Conservation (phyloP, 2,113 vertebrate genomes). For the Syngnathus scovelli region DNA sequence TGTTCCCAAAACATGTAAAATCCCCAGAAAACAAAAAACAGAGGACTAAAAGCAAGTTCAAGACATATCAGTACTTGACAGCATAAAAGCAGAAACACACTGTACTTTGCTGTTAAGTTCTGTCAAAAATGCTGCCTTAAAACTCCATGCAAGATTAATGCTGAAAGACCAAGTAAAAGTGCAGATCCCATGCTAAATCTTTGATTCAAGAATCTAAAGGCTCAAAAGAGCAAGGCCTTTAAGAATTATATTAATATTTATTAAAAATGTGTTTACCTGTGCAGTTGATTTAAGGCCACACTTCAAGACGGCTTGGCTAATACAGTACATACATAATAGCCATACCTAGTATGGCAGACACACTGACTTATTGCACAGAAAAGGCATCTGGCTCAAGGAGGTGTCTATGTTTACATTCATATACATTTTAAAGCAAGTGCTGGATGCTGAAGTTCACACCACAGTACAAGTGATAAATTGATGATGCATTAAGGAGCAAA, state of each 20-base stretch:
- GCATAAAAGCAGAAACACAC: slow-evolving; percentile 2
- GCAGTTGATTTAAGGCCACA: too few species aligned
- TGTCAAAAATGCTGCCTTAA: slow-evolving; percentile 8
- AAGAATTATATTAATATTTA: background rate
- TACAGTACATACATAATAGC: too few species aligned
- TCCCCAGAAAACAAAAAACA: background rate
- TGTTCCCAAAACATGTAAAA: background rate
- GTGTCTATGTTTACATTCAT: too few species aligned
- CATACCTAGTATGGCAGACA: too few species aligned
- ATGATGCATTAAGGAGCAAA: too few species aligned
- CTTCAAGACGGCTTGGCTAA: too few species aligned
- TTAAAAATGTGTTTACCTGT: too few species aligned
- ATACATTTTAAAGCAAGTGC: too few species aligned
- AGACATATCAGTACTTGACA: slow-evolving; percentile 4
- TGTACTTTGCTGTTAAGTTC: slow-evolving; percentile 4
- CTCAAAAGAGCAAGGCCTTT: background rate
- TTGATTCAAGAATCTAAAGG: slow-evolving; percentile 2
- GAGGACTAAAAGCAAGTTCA: background rate
- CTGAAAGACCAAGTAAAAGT: slow-evolving; percentile 3
- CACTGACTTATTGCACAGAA: too few species aligned
- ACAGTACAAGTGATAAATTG: too few species aligned
- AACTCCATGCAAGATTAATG: slow-evolving; percentile 7
- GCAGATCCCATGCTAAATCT: slow-evolving; percentile 5
- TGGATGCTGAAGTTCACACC: too few species aligned
- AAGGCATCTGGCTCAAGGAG: too few species aligned